Percentiles rank a stretch among this genome's conserved stretches.
These are phyloP conservation scores for Sebastes steindachneri DNA, from an alignment of 2,797 vertebrate genomes.

Conservation along the genomic window DNA sequence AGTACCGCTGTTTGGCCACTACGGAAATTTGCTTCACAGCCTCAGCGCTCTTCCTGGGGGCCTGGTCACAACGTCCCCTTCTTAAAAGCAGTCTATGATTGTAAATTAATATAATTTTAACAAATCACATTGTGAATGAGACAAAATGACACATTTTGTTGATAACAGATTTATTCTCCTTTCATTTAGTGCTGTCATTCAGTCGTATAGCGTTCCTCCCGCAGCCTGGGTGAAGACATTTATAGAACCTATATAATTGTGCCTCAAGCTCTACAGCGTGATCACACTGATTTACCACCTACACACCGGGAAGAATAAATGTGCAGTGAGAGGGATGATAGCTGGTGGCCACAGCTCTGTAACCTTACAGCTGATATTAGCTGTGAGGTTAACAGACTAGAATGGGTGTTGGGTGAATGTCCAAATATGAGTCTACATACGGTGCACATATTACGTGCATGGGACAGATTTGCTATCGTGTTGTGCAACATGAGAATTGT, in stretches of 20 bases:
- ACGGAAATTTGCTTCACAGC: too few species aligned
- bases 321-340: slow-evolving; percentile 9
- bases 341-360: not conserved
- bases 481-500: slow-evolving; percentile 37
- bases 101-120: not conserved
- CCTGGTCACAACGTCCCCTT: too few species aligned
- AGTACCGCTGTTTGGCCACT: too few species aligned
- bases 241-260: slow-evolving; percentile 61
- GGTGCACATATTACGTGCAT: not conserved
- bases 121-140: not conserved
- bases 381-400: not conserved
- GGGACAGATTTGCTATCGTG: not conserved
- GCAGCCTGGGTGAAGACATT: slow-evolving; percentile 41
- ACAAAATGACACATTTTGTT: not conserved
- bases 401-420: not conserved
- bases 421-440: not conserved
- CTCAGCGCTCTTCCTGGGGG: too few species aligned
- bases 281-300: slow-evolving; percentile 60
- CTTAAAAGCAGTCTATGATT: not conserved
- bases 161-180: not conserved
- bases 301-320: slow-evolving; percentile 25
- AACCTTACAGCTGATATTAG: slow-evolving; percentile 32
- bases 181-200: not conserved
- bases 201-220: not conserved
- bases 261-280: slow-evolving; percentile 25